phyloP scores from a whole-genome alignment of 2,888 invertebrate genomes.

The Lingula anatina region DNA sequence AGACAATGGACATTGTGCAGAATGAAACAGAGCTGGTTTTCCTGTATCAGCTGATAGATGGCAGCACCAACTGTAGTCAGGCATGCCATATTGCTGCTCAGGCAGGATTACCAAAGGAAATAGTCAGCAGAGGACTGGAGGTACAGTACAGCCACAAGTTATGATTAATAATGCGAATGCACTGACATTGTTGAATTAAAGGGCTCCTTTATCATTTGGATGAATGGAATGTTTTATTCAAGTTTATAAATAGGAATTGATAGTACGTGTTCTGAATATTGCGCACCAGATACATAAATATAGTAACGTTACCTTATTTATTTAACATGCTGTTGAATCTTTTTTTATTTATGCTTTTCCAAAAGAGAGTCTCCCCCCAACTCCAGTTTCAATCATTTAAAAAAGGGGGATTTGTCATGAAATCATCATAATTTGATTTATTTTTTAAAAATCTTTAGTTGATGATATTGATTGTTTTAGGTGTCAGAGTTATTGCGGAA shows the following conservation, averaged over 20 bases:
- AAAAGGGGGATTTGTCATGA: too few relatives aligned
- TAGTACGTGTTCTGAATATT: too few relatives aligned
- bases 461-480: conserved; percentile 14
- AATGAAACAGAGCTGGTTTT: conserved; percentile 62
- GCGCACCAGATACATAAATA: too few relatives aligned
- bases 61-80: conserved; percentile 61
- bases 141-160: too few relatives aligned
- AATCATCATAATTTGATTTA: too few relatives aligned
- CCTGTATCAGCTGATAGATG: conserved; percentile 63
- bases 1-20: conserved; percentile 64
- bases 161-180: too few relatives aligned
- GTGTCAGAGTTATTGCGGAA: conserved; percentile 31
- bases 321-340: too few relatives aligned
- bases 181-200: neutral
- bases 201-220: neutral
- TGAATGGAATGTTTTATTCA: neutral
- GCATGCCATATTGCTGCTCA: conserved; percentile 64
- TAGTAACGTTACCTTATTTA: too few relatives aligned
- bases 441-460: too few relatives aligned
- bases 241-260: neutral
- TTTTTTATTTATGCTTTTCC: too few relatives aligned
- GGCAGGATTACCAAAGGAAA: conserved; percentile 57
- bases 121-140: conserved; percentile 58
- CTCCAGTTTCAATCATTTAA: too few relatives aligned
- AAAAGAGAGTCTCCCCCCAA: too few relatives aligned